phyloP scores from a whole-genome alignment of 2,797 vertebrate species.

The Streptopelia turtur region DNA sequence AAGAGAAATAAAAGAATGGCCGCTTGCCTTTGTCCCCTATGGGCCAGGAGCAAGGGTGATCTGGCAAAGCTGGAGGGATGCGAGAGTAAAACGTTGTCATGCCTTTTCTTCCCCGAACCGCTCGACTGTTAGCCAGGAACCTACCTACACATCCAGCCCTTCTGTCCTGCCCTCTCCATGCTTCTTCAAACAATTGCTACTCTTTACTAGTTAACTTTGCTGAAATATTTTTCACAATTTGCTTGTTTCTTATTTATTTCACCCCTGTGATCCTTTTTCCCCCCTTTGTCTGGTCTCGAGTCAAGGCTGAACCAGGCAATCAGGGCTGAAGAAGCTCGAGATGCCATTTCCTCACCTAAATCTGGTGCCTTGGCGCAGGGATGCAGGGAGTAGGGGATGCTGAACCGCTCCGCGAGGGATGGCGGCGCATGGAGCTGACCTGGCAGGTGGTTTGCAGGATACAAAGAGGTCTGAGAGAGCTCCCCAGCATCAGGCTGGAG shows the following conservation, averaged over 20 bases:
- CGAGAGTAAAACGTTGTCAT: too few species aligned
- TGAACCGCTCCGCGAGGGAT: accelerated
- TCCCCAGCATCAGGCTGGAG: not conserved
- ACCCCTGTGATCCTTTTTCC: too few species aligned
- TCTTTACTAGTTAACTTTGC: not conserved
- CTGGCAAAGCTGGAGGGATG: too few species aligned
- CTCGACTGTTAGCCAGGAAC: too few species aligned
- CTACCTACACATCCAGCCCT: too few species aligned
- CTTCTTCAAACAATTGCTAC: not conserved
- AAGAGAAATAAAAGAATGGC: too few species aligned
- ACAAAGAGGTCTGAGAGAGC: not conserved
- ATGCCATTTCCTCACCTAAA: not conserved
- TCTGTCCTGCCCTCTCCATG: too few species aligned
- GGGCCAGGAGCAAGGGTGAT: too few species aligned
- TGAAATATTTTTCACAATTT: not conserved
- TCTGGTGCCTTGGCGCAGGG: too few species aligned
- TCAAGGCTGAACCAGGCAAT: not conserved
- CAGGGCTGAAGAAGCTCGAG: not conserved
- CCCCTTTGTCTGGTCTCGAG: not conserved
- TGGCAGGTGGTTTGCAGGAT: not conserved
- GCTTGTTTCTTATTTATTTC: not conserved
- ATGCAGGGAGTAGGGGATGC: too few species aligned
- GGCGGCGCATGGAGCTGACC: accelerated
- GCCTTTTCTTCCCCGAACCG: too few species aligned
- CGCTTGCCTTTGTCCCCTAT: too few species aligned